phyloP scores from a whole-genome alignment of 2,888 invertebrate species.

The Apocheima hispidaria region DNA sequence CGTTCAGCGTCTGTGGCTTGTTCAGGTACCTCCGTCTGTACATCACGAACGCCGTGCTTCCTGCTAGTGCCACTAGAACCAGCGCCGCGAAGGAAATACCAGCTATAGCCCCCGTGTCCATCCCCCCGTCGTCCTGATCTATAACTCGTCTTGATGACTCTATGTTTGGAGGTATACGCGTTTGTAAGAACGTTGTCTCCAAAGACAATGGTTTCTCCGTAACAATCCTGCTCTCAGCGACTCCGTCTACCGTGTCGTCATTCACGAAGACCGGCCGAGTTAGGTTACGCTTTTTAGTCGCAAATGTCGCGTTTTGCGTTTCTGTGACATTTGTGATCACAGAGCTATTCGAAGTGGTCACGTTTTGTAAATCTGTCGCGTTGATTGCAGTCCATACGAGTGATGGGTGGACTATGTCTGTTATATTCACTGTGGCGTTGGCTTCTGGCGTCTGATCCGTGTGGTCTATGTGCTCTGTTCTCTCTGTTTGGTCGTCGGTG shows the following conservation, averaged over 20 bases:
- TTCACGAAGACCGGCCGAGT: conserved; percentile 72
- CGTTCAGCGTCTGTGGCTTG: conserved; percentile 93
- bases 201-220: conserved; percentile 79
- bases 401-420: conserved; percentile 56
- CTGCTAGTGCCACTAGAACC: conserved; percentile 87
- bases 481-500: conserved; percentile 54
- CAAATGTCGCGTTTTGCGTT: conserved; percentile 65
- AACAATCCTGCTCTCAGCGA: conserved; percentile 74
- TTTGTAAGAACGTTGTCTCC: conserved; percentile 77
- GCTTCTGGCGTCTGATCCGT: conserved; percentile 42
- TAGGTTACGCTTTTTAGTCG: conserved; percentile 67
- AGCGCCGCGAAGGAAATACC: conserved; percentile 90
- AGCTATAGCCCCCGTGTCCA: conserved; percentile 88
- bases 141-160: conserved; percentile 76
- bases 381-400: conserved; percentile 71
- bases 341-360: conserved; percentile 54
- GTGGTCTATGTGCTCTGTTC: conserved; percentile 18
- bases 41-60: conserved; percentile 88
- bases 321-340: conserved; percentile 60
- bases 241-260: conserved; percentile 62
- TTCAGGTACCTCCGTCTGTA: conserved; percentile 91
- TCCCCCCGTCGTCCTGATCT: conserved; percentile 67
- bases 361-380: conserved; percentile 46
- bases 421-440: conserved; percentile 49
- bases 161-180: conserved; percentile 74